Base-by-base conservation (phyloP, 1,140 invertebrate species). In the Globodera ellingtonae region DNA sequence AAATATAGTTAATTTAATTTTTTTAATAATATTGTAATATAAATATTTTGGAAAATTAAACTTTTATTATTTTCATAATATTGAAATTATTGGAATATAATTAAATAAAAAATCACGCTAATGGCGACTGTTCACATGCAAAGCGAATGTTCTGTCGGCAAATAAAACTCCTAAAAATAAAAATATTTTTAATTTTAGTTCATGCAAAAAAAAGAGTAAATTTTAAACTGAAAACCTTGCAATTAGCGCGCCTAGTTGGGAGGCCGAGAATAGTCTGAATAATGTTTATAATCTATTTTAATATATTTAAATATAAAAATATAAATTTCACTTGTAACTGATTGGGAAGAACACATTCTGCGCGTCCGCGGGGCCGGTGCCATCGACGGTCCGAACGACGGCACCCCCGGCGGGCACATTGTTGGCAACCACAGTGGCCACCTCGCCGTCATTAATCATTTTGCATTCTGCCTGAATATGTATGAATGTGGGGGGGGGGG, bases 61-160 rank as follows among this genome's bases (percentile, higher is more conserved):
- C 0, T 35, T 35, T 35, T 3, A 35, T 1, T 35, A 35, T 35
- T 35, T 35, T 0, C 35, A 35, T 35, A 35, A 35, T 1, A 35
- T 35, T 35, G 35, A 35, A 35, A 35, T 35, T 1, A 35, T 35
- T 35, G 35, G n/a, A 65, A 21, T 65, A 65, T 65, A 24, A 24
- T 65, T 15, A 59, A 59, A 59, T 5, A 13, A 15, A 15, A 71
- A 15, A 24, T 1, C 9, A 78, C 76, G 44, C 71, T n/a, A 78
- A 21, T 6, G 76, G 76, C 13, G 76, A 75, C 15, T 78, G 66
- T 56, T 78, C 62, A 78, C 76, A 78, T 8, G 78, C 67, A 6
- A 70, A 78, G 66, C 76, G 76, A 13, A 78, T 70, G 24, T 24
- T 35, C 66, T 78, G 76, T 15, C n/a, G 18, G 50, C 76, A 78